Evolutionary conservation across 1,140 invertebrate species (phyloP).

Genomic region (Dysdera silvatica): DNA sequence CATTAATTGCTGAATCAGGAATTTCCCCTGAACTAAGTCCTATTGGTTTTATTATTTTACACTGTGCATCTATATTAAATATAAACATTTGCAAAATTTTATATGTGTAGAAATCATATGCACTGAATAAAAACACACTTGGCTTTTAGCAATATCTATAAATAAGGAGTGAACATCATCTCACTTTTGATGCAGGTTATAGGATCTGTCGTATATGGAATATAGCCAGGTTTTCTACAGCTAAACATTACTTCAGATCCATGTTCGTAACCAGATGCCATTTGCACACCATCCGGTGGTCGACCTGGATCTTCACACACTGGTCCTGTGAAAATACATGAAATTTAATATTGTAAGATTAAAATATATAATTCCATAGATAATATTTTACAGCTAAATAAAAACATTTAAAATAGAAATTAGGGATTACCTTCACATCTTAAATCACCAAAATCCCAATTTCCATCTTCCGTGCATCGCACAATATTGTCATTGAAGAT

Average conservation of each 20-base stretch:
- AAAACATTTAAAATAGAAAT: neutral
- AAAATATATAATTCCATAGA: neutral
- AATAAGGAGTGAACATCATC: too few relatives aligned
- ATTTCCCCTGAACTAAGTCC: slow-evolving; percentile 87
- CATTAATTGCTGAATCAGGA: slow-evolving; percentile 88
- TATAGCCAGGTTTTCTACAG: slow-evolving; percentile 84
- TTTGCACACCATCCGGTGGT: slow-evolving; percentile 80
- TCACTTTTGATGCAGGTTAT: slow-evolving; percentile 65
- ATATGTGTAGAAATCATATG: neutral
- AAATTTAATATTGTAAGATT: neutral
- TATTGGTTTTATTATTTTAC: slow-evolving; percentile 81
- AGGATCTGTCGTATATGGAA: slow-evolving; percentile 79
- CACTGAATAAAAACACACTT: too few relatives aligned
- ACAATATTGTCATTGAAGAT: slow-evolving; percentile 84
- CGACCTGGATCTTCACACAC: slow-evolving; percentile 91
- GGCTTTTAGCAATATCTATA: too few relatives aligned
- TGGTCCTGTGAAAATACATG: slow-evolving; percentile 50
- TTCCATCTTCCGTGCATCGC: slow-evolving; percentile 78
- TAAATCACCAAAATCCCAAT: slow-evolving; percentile 97
- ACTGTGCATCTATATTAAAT: slow-evolving; percentile 63
- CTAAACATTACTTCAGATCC: slow-evolving; percentile 81
- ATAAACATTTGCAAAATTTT: neutral
- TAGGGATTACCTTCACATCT: slow-evolving; percentile 77
- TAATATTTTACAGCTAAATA: neutral
- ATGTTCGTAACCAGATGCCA: slow-evolving; percentile 83